Evolutionary conservation across 2,113 vertebrate genomes (phyloP), one percentile per base, ranked within the genome.

Genomic region (Megaceryle maxima): DNA sequence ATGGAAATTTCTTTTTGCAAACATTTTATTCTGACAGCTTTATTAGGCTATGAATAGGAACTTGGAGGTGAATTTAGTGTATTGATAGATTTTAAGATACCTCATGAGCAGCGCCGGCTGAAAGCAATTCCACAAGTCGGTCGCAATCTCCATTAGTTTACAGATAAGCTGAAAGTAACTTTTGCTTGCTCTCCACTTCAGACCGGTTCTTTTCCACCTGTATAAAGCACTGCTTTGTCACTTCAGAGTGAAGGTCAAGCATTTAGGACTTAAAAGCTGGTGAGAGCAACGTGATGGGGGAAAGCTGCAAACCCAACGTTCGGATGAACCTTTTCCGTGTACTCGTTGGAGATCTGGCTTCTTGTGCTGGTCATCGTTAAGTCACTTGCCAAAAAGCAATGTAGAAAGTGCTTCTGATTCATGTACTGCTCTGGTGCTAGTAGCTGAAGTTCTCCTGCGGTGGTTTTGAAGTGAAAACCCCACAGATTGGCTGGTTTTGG

Each of bases 11-110:
- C 94, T 90, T 87, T 46, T 26, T 10, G 69, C 91, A 94, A 89
- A 64, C 89, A 33, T 95, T 96, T 94, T 92, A 39, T 79, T 53
- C 87, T 88, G 96, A 96, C 93, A 96, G 87, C 77, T 97, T 96
- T 95, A 96, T 97, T 94, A 92, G 90, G 53, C 87, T 67, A 8
- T 53, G 84, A 96, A 70, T 44, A 68, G 94, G 39, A 85, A 90
- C 91, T 80, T 3, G 87, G 43, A 85, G 88, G 62, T 66, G 85
- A 82, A 82, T 80, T 91, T 88, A 78, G 63, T 5, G 29, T 81
- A 81, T 74, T 60, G 92, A 79, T 92, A 68, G 76, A 69, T n/a
- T 83, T 57, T 76, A 78, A 95, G 92, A 83, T 88, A 78, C 87
- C 44, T 62, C 22, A 7, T 14, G 62, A 73, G 83, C 73, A 44